These are phyloP conservation scores for Leptopilina boulardi DNA, from an alignment of 1,140 invertebrate genomes.

Conservation along the genomic window DNA sequence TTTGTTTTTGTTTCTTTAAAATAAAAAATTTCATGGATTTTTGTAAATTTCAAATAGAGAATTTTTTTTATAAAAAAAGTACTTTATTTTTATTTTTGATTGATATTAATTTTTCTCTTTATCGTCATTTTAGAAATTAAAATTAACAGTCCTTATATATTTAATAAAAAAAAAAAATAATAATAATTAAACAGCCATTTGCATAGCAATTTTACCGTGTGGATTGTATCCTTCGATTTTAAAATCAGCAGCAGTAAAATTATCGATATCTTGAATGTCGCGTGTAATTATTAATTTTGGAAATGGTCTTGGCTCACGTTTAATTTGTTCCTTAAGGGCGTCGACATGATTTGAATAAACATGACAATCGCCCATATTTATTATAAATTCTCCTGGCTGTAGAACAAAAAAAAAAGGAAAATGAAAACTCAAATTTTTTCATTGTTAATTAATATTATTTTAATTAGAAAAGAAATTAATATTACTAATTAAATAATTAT, in stretches of 20 bases:
- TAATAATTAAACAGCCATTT: slow-evolving; percentile 92
- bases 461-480: too few species aligned
- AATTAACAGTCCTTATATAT: not conserved
- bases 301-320: slow-evolving; percentile 88
- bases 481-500: too few species aligned
- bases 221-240: slow-evolving; percentile 92
- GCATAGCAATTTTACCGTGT: slow-evolving; percentile 94
- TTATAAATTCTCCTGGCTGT: slow-evolving; percentile 95
- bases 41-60: too few species aligned
- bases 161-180: not conserved
- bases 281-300: slow-evolving; percentile 88
- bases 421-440: too few species aligned
- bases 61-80: too few species aligned
- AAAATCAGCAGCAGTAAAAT: slow-evolving; percentile 94
- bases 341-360: slow-evolving; percentile 96
- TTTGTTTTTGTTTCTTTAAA: too few species aligned
- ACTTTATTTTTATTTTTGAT: too few species aligned
- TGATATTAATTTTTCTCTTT: too few species aligned
- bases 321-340: slow-evolving; percentile 89
- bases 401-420: slow-evolving; percentile 59
- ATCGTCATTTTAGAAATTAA: not conserved
- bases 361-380: slow-evolving; percentile 97
- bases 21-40: too few species aligned
- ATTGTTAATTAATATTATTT: too few species aligned
- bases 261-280: slow-evolving; percentile 87